A percentile compares a stretch with the other conserved stretches of the same genome.
phyloP scores from a whole-genome alignment of 2,797 vertebrate genomes.

The Myotis findleyi region DNA sequence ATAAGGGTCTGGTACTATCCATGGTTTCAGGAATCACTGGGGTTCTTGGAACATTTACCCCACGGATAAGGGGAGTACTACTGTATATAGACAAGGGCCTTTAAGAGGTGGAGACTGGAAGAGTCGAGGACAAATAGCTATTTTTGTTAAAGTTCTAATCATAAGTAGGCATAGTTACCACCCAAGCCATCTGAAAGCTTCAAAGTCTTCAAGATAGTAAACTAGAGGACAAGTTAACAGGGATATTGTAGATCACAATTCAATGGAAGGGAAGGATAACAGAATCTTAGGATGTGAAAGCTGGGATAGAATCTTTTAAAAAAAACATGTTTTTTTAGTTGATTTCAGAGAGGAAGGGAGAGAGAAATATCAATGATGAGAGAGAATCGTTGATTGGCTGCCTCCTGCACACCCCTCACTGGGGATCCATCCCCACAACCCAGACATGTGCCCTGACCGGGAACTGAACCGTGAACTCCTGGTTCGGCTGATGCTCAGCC shows the following conservation, averaged over 20 bases:
- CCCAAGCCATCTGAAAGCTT: not conserved
- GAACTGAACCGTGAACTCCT: no score
- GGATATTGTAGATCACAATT: not conserved
- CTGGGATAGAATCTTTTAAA: not conserved
- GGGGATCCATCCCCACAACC: no score
- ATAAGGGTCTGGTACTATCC: not conserved
- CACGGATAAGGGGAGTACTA: not conserved
- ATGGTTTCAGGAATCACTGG: not conserved
- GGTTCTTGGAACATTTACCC: no score
- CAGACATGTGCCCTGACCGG: no score
- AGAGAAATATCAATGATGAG: no score
- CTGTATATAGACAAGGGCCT: not conserved
- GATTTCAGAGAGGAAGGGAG: no score
- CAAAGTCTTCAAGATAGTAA: constrained; percentile 47
- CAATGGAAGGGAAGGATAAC: not conserved
- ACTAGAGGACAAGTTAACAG: not conserved
- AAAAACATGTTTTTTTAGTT: no score
- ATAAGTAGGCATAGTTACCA: not conserved
- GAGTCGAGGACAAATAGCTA: not conserved
- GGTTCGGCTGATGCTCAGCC: no score
- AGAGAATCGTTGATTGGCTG: no score
- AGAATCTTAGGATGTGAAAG: not conserved
- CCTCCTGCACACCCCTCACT: no score
- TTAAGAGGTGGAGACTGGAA: not conserved
- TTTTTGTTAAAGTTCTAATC: constrained; percentile 34